A percentile compares a stretch with the other conserved stretches of the same genome.
Conservation (phyloP, 2,797 vertebrate species). For the Phrynocephalus forsythii region DNA sequence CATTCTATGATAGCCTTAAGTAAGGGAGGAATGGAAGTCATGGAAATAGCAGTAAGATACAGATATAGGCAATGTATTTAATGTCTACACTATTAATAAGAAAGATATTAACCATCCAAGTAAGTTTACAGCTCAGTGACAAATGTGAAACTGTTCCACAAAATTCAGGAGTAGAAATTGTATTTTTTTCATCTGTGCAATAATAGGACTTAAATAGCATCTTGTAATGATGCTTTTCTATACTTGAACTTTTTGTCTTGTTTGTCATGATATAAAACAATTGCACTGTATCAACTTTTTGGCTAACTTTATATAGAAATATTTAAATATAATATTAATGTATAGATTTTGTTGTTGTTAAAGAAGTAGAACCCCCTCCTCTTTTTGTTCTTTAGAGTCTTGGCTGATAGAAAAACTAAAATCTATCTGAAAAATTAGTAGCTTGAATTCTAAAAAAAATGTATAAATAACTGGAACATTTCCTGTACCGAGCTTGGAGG, state of each 20-base stretch:
- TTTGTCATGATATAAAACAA: conserved; percentile 80
- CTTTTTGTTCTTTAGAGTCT: conserved; percentile 24
- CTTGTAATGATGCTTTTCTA: conserved; percentile 76
- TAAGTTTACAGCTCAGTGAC: conserved; percentile 14
- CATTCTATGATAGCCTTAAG: conserved; percentile 55
- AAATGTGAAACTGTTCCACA: conserved; percentile 31
- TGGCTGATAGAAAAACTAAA: conserved; percentile 47
- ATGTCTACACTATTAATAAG: neutral
- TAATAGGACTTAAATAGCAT: conserved; percentile 69
- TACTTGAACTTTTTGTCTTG: conserved; percentile 80
- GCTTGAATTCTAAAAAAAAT: no score
- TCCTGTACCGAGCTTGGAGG: neutral
- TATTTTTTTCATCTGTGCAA: conserved; percentile 71
- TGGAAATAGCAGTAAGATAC: conserved; percentile 62
- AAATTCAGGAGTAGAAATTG: conserved; percentile 16
- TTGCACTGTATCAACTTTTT: conserved; percentile 80
- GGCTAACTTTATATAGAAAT: conserved; percentile 71
- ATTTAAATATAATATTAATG: conserved; percentile 76
- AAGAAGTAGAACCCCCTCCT: conserved; percentile 55
- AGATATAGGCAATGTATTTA: conserved; percentile 51
- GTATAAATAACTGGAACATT: conserved; percentile 20
- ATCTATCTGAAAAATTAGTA: conserved; percentile 34
- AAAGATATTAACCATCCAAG: conserved; percentile 20
- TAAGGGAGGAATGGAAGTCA: neutral
- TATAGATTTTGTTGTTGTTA: conserved; percentile 72